Evolutionary conservation across 2,797 vertebrate species (phyloP).

Genomic region (Enteromius afrohamiltoni): DNA sequence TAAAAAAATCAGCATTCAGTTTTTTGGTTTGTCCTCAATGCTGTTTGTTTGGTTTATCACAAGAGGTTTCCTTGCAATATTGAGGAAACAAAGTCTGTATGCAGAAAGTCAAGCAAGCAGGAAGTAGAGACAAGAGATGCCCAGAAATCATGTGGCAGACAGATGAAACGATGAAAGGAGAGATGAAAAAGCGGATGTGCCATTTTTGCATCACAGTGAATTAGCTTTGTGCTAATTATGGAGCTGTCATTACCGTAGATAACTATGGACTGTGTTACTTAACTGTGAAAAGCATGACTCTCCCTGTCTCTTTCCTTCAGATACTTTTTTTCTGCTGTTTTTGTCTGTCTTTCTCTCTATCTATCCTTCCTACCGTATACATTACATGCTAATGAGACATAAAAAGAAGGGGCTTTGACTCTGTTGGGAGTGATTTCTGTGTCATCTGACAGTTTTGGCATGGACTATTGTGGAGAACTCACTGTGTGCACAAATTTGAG

Average conservation of each 20-base stretch:
- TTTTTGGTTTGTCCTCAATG: conserved; percentile 17
- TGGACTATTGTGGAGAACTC: background rate
- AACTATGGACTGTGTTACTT: conserved; percentile 51
- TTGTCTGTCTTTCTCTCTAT: background rate
- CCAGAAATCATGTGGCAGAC: conserved; percentile 25
- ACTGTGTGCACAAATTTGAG: background rate
- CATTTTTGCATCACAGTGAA: conserved; percentile 32
- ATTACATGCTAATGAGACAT: background rate
- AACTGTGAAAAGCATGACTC: conserved; percentile 46
- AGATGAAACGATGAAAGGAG: conserved; percentile 18
- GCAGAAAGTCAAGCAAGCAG: conserved; percentile 15
- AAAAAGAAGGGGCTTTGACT: background rate
- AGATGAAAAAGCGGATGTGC: conserved; percentile 14
- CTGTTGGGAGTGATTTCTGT: background rate
- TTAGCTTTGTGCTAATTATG: conserved; percentile 44
- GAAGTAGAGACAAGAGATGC: background rate
- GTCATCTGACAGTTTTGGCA: conserved; percentile 4
- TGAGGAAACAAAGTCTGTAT: conserved; percentile 8
- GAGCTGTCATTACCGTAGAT: conserved; percentile 43
- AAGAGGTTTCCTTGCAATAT: background rate
- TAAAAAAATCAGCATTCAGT: background rate
- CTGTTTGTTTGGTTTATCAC: conserved; percentile 22
- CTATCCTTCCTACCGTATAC: background rate
- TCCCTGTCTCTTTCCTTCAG: conserved; percentile 20
- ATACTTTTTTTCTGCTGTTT: background rate